Conservation (phyloP, 2,888 invertebrate species). For the Metalampra italica region DNA sequence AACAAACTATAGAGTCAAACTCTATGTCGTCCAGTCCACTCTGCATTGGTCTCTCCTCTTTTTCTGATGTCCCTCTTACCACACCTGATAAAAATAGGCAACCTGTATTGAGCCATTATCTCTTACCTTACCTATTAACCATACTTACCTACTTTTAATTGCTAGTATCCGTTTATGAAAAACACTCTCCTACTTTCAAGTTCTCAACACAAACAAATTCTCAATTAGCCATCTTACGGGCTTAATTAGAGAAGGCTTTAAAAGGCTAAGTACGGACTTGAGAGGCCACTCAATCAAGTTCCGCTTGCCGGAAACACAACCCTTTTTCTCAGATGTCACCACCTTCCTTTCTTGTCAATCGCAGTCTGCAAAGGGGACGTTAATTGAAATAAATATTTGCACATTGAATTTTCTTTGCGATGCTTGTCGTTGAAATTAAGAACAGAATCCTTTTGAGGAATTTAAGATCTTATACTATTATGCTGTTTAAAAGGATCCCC, state of each 20-base stretch:
- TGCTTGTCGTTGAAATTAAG: constrained; percentile 39
- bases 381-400: constrained; percentile 75
- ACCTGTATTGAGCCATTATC: no score
- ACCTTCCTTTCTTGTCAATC: constrained; percentile 64
- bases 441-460: constrained; percentile 28
- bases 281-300: constrained; percentile 53
- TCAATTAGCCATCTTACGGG: constrained; percentile 42
- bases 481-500: not conserved
- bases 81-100: no score
- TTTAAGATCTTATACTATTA: constrained; percentile 11
- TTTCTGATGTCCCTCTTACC: no score
- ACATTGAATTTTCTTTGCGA: constrained; percentile 55
- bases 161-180: no score
- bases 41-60: no score
- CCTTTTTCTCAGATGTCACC: constrained; percentile 68
- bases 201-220: constrained; percentile 28
- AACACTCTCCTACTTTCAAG: not conserved
- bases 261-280: constrained; percentile 48
- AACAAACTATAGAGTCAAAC: no score
- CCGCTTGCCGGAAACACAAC: constrained; percentile 36
- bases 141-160: not conserved
- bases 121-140: no score
- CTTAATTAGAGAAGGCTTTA: constrained; percentile 56
- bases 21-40: no score
- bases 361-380: constrained; percentile 41